Percentiles rank a stretch among this genome's conserved stretches.
Conservation (phyloP, 1,140 invertebrate genomes). For the Galleria mellonella region DNA sequence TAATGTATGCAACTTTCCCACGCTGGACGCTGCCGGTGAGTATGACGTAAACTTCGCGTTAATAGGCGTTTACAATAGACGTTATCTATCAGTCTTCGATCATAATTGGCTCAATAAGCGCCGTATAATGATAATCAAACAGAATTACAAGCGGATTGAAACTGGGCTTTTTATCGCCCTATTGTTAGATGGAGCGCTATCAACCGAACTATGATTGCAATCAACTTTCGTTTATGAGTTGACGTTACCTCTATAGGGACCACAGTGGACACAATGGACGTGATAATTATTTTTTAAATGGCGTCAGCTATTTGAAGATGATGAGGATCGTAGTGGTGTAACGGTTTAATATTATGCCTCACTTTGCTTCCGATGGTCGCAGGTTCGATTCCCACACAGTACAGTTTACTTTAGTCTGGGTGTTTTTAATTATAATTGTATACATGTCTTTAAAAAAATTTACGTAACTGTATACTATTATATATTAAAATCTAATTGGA, state of each 20-base stretch:
- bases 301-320: too few relatives aligned
- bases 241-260: slow-evolving; percentile 22
- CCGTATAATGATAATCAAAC: slow-evolving; percentile 60
- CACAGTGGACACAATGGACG: slow-evolving; percentile 6
- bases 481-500: too few relatives aligned
- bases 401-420: too few relatives aligned
- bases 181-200: slow-evolving; percentile 23
- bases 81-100: slow-evolving; percentile 32
- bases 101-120: slow-evolving; percentile 65
- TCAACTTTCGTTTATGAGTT: slow-evolving; percentile 38
- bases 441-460: too few relatives aligned
- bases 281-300: slow-evolving; percentile 38
- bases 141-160: slow-evolving; percentile 58
- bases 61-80: slow-evolving; percentile 49
- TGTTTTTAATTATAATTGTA: too few relatives aligned
- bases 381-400: too few relatives aligned
- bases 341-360: too few relatives aligned
- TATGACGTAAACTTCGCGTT: slow-evolving; percentile 43
- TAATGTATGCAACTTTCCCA: slow-evolving; percentile 30
- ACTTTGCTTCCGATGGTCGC: too few relatives aligned
- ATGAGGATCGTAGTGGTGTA: too few relatives aligned
- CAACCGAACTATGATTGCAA: slow-evolving; percentile 32
- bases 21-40: slow-evolving; percentile 14
- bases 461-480: too few relatives aligned
- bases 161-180: slow-evolving; percentile 38